phyloP scores from a whole-genome alignment of 2,888 invertebrate genomes.

The Athrips mouffetella region DNA sequence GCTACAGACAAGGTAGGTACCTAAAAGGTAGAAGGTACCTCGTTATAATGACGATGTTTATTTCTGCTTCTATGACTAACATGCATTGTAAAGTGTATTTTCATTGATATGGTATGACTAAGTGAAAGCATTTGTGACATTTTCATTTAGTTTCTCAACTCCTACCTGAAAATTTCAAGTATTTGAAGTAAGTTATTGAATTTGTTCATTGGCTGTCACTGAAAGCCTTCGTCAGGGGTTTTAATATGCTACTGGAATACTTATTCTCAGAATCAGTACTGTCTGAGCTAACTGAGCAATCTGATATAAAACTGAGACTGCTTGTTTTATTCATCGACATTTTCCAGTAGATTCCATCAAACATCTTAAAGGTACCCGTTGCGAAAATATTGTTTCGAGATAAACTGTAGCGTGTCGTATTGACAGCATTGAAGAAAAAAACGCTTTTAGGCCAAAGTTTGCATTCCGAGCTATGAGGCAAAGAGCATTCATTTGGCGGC shows the following conservation, averaged over 20 bases:
- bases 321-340: slow-evolving; percentile 24
- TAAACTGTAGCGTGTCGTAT: slow-evolving; percentile 17
- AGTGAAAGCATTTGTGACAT: slow-evolving; percentile 1
- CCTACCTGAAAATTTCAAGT: slow-evolving; percentile 7
- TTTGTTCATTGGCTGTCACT: slow-evolving; percentile 9
- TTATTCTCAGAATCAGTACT: background rate
- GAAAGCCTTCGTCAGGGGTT: slow-evolving; percentile 3
- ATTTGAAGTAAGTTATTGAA: slow-evolving; percentile 1
- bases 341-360: slow-evolving; percentile 28
- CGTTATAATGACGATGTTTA: background rate
- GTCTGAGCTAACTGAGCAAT: slow-evolving; percentile 22
- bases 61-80: slow-evolving; percentile 13
- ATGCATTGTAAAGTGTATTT: slow-evolving; percentile 3
- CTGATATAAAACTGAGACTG: slow-evolving; percentile 19
- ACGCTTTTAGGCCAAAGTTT: slow-evolving; percentile 37
- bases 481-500: slow-evolving; percentile 56
- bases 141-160: background rate
- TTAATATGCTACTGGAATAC: background rate
- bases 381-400: slow-evolving; percentile 13
- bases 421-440: slow-evolving; percentile 30
- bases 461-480: slow-evolving; percentile 39
- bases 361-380: slow-evolving; percentile 27
- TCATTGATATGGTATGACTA: slow-evolving; percentile 2
- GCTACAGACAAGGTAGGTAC: background rate
- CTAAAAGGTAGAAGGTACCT: background rate